Evolutionary conservation across 2,888 invertebrate genomes (phyloP).

Genomic region (Lysandra coridon): DNA sequence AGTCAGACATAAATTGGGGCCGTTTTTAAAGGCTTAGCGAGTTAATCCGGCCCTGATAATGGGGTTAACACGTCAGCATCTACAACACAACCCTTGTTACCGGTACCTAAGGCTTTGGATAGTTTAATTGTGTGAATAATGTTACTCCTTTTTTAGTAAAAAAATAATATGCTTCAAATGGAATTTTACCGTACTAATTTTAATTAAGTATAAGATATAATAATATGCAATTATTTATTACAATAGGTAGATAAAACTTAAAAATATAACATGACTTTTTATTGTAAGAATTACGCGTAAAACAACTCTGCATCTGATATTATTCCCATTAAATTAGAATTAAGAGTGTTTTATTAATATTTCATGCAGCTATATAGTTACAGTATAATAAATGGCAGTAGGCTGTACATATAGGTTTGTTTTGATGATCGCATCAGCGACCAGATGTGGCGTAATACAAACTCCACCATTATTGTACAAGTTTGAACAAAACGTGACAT

Average conservation of each 20-base stretch:
- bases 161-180: background rate
- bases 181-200: too few species aligned
- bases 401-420: constrained; percentile 13
- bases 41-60: constrained; percentile 70
- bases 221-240: too few species aligned
- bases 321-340: too few species aligned
- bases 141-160: background rate
- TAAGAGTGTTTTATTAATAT: too few species aligned
- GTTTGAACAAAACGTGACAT: constrained; percentile 55
- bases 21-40: constrained; percentile 62
- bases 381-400: background rate
- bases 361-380: background rate
- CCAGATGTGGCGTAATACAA: constrained; percentile 49
- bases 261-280: too few species aligned
- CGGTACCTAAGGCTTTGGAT: constrained; percentile 9
- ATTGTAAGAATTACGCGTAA: too few species aligned
- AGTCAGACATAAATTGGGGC: constrained; percentile 66
- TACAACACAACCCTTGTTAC: constrained; percentile 52
- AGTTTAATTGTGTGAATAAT: constrained; percentile 21
- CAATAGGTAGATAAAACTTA: too few species aligned
- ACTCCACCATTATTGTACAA: constrained; percentile 62
- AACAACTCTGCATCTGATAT: too few species aligned
- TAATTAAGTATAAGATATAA: too few species aligned
- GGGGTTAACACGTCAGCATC: constrained; percentile 69
- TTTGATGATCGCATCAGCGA: constrained; percentile 34